Percentiles rank a stretch among this genome's conserved stretches.
phyloP scores from a whole-genome alignment of 2,888 invertebrate genomes.

The Euzetes globulus region DNA sequence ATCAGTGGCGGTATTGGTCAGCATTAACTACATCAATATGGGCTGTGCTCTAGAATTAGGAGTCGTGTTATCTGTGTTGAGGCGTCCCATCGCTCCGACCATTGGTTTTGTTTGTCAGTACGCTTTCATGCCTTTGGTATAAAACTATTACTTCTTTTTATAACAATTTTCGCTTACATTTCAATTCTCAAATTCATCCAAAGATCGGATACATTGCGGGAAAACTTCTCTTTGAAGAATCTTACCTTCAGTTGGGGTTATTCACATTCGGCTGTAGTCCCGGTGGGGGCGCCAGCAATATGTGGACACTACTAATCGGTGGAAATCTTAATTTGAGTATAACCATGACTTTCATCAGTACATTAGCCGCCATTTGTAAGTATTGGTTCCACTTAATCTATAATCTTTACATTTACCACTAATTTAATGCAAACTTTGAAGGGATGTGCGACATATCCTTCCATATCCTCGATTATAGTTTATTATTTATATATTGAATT shows the following conservation, averaged over 20 bases:
- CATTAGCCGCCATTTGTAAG: slow-evolving; percentile 69
- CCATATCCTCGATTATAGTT: too few relatives aligned
- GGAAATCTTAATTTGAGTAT: slow-evolving; percentile 89
- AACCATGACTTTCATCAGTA: slow-evolving; percentile 88
- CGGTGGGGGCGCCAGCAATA: slow-evolving; percentile 92
- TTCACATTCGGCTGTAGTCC: slow-evolving; percentile 70
- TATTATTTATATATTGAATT: too few relatives aligned
- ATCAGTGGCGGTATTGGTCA: slow-evolving; percentile 62
- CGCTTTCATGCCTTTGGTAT: slow-evolving; percentile 72
- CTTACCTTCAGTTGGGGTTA: slow-evolving; percentile 69
- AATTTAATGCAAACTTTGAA: too few relatives aligned
- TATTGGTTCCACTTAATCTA: too few relatives aligned
- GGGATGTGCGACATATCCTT: too few relatives aligned
- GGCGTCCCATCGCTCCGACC: slow-evolving; percentile 64
- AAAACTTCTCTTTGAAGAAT: slow-evolving; percentile 56
- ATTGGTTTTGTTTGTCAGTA: slow-evolving; percentile 74
- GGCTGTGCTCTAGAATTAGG: slow-evolving; percentile 77
- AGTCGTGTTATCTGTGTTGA: slow-evolving; percentile 59
- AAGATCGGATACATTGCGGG: slow-evolving; percentile 29
- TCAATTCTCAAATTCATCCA: not conserved
- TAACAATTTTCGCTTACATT: too few relatives aligned
- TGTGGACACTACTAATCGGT: slow-evolving; percentile 83
- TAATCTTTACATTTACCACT: too few relatives aligned
- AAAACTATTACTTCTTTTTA: not conserved
- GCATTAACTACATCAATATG: slow-evolving; percentile 78